A percentile compares a stretch with the other conserved stretches of the same genome.
phyloP scores from a whole-genome alignment of 1,140 invertebrate species.

The Drosophila parvula region DNA sequence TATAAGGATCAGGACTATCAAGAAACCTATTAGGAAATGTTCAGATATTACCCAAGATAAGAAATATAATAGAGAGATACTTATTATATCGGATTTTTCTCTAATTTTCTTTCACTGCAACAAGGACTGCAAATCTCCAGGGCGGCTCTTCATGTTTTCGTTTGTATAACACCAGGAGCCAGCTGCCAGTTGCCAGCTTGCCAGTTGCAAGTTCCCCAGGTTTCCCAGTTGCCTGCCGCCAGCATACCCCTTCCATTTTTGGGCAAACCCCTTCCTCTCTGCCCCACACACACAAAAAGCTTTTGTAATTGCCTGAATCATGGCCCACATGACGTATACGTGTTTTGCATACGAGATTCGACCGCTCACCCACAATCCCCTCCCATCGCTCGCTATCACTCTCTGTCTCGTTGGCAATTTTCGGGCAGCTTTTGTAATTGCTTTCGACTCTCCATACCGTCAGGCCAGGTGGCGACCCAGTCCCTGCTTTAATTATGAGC shows the following conservation, averaged over 20 bases:
- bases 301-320: slow-evolving; percentile 70
- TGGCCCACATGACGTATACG: slow-evolving; percentile 68
- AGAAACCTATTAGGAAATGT: no score
- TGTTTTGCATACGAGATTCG: slow-evolving; percentile 66
- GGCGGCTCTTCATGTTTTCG: slow-evolving; percentile 10
- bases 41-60: no score
- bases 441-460: slow-evolving; percentile 37
- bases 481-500: slow-evolving; percentile 58
- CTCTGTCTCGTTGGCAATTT: slow-evolving; percentile 45
- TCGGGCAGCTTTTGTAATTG: slow-evolving; percentile 67
- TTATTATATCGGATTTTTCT: not conserved
- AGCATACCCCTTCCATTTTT: not conserved
- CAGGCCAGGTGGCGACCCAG: not conserved
- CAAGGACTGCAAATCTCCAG: not conserved
- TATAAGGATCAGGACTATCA: no score
- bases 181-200: not conserved
- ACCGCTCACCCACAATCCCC: slow-evolving; percentile 10
- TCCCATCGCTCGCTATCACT: not conserved
- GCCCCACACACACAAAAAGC: slow-evolving; percentile 28
- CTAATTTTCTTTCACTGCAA: not conserved
- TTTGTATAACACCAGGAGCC: slow-evolving; percentile 40
- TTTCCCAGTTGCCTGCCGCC: slow-evolving; percentile 5
- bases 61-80: no score
- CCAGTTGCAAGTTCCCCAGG: no score
- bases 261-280: slow-evolving; percentile 1